These are phyloP conservation scores for Meloidogyne chitwoodi DNA, from an alignment of 1,140 invertebrate species.

Conservation along the genomic window DNA sequence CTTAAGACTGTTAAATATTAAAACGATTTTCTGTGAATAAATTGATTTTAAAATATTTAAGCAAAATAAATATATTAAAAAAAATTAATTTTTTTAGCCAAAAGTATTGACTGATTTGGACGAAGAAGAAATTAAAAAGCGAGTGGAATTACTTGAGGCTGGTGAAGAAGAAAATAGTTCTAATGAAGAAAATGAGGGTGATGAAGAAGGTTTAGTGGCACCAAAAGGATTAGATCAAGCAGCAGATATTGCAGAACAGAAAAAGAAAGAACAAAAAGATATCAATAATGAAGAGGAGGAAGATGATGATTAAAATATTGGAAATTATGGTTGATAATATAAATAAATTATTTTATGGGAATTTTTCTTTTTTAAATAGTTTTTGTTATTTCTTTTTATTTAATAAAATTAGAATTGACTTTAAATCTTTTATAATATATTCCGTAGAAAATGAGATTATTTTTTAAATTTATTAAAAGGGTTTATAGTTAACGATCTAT, in stretches of 20 bases:
- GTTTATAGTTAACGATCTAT: no score
- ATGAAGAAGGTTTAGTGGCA: slow-evolving; percentile 64
- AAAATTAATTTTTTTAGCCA: slow-evolving; percentile 67
- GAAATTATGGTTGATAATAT: not conserved
- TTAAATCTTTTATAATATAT: no score
- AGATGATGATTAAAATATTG: slow-evolving; percentile 16
- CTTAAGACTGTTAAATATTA: no score
- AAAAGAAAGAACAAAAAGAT: slow-evolving; percentile 18
- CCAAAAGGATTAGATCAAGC: slow-evolving; percentile 54
- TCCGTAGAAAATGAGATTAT: no score
- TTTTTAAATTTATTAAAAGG: no score
- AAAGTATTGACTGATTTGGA: slow-evolving; percentile 97
- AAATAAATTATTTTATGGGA: no score
- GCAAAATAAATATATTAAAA: no score
- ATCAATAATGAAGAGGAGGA: slow-evolving; percentile 22
- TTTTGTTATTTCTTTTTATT: not conserved
- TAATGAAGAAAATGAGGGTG: slow-evolving; percentile 62
- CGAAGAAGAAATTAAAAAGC: slow-evolving; percentile 84
- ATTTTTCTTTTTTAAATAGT: no score
- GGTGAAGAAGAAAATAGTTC: slow-evolving; percentile 71
- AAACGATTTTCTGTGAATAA: no score
- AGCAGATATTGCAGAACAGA: slow-evolving; percentile 46
- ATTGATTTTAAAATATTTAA: no score
- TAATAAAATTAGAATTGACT: no score
- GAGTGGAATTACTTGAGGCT: slow-evolving; percentile 77